These are phyloP conservation scores for Phalanger gymnotis DNA, from an alignment of 2,797 vertebrate genomes.

Conservation along the genomic window DNA sequence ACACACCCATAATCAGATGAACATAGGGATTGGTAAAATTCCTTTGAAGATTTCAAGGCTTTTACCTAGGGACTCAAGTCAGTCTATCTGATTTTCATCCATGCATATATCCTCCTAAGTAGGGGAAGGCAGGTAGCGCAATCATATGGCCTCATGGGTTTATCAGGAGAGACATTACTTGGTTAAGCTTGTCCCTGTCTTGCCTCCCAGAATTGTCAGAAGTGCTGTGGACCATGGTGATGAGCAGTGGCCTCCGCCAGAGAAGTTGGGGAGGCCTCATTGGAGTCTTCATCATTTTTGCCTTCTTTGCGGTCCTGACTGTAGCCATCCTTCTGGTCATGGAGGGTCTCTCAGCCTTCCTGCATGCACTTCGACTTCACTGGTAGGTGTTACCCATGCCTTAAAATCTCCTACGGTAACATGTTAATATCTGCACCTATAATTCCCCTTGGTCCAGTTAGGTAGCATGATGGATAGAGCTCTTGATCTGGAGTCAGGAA, in stretches of 20 bases:
- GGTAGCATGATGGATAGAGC: not conserved
- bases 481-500: not conserved
- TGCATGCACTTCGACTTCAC: conserved; percentile 88
- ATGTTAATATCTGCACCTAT: not conserved
- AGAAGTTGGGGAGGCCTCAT: conserved; percentile 81
- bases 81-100: not conserved
- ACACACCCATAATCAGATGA: not conserved
- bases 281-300: conserved; percentile 84
- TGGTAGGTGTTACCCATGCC: conserved; percentile 78
- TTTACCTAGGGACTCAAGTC: not conserved
- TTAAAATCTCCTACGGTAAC: accelerated
- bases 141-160: no score
- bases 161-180: accelerated
- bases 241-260: conserved; percentile 78
- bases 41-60: not conserved
- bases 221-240: conserved; percentile 90
- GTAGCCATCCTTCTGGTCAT: conserved; percentile 88
- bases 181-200: not conserved
- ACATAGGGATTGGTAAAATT: not conserved
- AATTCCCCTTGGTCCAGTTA: not conserved
- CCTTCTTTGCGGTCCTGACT: conserved; percentile 84
- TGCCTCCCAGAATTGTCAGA: conserved; percentile 85
- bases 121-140: not conserved
- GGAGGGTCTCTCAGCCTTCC: conserved; percentile 89
- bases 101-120: not conserved